phyloP scores from a whole-genome alignment of 2,888 invertebrate genomes.

The Xestia ashworthii region DNA sequence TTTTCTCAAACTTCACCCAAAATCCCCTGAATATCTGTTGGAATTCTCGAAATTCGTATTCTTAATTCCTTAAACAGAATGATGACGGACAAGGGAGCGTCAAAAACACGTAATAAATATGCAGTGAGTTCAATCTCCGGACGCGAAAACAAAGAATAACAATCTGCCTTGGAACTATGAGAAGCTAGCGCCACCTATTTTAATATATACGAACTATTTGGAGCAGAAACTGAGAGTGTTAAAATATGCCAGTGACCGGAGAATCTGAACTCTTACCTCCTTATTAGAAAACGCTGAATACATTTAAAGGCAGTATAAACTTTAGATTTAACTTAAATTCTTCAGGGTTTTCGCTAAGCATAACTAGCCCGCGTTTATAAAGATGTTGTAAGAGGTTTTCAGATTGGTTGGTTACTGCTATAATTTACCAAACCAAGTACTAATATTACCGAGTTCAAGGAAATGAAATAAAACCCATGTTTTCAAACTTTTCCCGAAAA shows the following conservation, averaged over 20 bases:
- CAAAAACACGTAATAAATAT: slow-evolving; percentile 42
- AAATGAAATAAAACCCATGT: background rate
- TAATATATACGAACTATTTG: slow-evolving; percentile 18
- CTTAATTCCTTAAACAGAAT: slow-evolving; percentile 17
- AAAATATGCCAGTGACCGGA: slow-evolving; percentile 23
- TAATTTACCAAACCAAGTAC: background rate
- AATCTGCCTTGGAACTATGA: slow-evolving; percentile 17
- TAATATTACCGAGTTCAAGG: background rate
- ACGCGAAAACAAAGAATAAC: slow-evolving; percentile 50
- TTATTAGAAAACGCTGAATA: background rate
- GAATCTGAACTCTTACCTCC: slow-evolving; percentile 17
- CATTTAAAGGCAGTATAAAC: background rate
- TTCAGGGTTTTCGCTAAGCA: background rate
- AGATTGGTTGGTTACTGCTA: background rate
- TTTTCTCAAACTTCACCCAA: background rate
- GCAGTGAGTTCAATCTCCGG: slow-evolving; percentile 43
- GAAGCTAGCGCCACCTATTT: slow-evolving; percentile 32
- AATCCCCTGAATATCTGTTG: background rate
- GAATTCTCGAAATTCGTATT: slow-evolving; percentile 9
- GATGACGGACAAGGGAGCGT: slow-evolving; percentile 37
- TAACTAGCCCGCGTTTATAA: background rate
- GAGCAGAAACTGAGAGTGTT: slow-evolving; percentile 47
- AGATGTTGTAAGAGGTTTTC: background rate
- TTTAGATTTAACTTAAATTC: background rate
- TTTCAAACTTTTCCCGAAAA: background rate